A percentile compares a stretch with the other conserved stretches of the same genome.
Evolutionary conservation across 1,140 invertebrate species (phyloP).

Genomic region (Drosophila repleta): DNA sequence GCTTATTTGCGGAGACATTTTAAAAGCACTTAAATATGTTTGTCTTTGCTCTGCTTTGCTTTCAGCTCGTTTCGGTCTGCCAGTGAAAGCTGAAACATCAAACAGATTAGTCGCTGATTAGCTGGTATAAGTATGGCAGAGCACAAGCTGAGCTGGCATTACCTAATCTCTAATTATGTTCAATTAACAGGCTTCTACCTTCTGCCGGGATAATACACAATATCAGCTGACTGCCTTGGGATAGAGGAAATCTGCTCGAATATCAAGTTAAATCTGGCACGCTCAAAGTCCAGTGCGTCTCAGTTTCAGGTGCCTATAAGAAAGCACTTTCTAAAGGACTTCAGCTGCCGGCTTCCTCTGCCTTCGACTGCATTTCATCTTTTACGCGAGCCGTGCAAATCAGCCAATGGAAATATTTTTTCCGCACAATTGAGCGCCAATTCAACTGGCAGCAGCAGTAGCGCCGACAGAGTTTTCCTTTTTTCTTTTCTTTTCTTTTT

Average conservation of each 20-base stretch:
- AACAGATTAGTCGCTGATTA: conserved; percentile 23
- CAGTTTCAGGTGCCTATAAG: conserved; percentile 1
- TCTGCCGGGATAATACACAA: background rate
- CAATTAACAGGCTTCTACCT: background rate
- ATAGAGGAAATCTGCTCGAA: background rate
- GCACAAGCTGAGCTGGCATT: background rate
- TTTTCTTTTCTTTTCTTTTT: conserved; percentile 1
- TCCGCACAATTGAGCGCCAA: conserved; percentile 72
- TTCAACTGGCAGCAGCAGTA: conserved; percentile 54
- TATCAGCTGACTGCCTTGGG: background rate
- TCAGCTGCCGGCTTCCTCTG: conserved; percentile 8
- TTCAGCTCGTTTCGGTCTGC: conserved; percentile 3
- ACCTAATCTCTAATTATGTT: conserved; percentile 2
- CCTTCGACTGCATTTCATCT: conserved; percentile 16
- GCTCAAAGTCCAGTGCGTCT: background rate
- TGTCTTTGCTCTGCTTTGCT: conserved; percentile 1
- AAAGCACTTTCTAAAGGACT: conserved; percentile 22
- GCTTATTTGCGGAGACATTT: conserved; percentile 14
- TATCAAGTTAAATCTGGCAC: conserved; percentile 1
- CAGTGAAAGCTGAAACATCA: conserved; percentile 9
- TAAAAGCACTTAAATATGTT: conserved; percentile 5
- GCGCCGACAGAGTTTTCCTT: conserved; percentile 19
- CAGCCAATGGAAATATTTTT: conserved; percentile 76
- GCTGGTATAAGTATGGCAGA: background rate
- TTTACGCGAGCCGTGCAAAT: conserved; percentile 35